Percentiles rank a stretch among this genome's conserved stretches.
Evolutionary conservation across 2,113 vertebrate genomes (phyloP).

Genomic region (Pteruthius melanotis): DNA sequence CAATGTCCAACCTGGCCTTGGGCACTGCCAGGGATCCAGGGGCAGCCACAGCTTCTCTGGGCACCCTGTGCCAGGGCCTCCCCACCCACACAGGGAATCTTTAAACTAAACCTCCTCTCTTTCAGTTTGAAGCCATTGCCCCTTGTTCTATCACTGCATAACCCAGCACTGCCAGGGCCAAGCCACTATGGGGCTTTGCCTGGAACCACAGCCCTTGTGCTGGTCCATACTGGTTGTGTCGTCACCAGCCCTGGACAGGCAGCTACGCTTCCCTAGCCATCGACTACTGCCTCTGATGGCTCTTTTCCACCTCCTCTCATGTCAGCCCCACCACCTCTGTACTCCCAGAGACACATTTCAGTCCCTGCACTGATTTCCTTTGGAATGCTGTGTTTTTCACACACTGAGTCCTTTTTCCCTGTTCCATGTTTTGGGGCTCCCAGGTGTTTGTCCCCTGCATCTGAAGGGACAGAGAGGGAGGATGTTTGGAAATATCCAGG

Average conservation of each 20-base stretch:
- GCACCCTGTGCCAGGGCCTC: not conserved
- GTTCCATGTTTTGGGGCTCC: not conserved
- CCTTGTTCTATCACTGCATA: not conserved
- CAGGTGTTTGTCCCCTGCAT: not conserved
- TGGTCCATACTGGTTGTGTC: not conserved
- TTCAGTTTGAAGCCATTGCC: not conserved
- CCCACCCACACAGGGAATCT: not conserved
- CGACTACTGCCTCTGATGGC: not conserved
- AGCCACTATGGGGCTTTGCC: not conserved
- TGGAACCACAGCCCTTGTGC: not conserved
- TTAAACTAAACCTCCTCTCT: not conserved
- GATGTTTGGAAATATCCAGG: not conserved
- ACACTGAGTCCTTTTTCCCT: not conserved
- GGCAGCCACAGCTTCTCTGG: not conserved
- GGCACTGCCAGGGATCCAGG: not conserved
- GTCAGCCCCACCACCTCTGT: not conserved
- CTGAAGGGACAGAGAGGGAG: not conserved
- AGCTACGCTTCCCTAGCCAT: not conserved
- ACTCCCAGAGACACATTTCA: not conserved
- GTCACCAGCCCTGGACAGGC: not conserved
- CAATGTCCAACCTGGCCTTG: not conserved
- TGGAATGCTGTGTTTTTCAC: not conserved
- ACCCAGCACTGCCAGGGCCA: not conserved
- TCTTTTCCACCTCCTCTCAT: not conserved
- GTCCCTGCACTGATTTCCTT: accelerated